phyloP scores from a whole-genome alignment of 1,140 invertebrate species.

The Saccostrea cuccullata region DNA sequence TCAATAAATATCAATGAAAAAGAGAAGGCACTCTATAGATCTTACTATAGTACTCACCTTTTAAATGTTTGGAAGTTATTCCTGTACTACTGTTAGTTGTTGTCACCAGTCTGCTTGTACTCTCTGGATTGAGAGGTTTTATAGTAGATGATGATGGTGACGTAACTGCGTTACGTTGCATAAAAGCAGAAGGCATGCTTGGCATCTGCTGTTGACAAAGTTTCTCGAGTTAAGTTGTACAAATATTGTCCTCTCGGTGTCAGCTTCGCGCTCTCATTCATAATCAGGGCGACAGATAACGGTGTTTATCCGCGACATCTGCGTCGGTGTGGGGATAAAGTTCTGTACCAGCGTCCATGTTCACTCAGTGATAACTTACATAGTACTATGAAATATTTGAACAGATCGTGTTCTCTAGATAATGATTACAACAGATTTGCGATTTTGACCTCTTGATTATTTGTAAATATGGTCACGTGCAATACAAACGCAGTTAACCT shows the following conservation, averaged over 20 bases:
- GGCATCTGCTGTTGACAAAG: neutral
- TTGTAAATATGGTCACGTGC: neutral
- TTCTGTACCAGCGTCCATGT: neutral
- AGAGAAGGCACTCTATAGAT: too few species aligned
- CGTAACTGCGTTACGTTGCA: neutral
- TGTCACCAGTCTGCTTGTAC: neutral
- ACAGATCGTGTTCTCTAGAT: neutral
- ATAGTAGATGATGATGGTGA: conserved; percentile 5
- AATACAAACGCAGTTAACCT: neutral
- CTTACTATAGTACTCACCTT: too few species aligned
- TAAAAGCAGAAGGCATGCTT: neutral
- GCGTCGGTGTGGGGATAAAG: conserved; percentile 10
- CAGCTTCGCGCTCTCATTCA: neutral
- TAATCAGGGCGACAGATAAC: conserved; percentile 11
- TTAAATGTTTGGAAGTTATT: too few species aligned
- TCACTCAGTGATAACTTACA: neutral
- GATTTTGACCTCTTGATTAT: neutral
- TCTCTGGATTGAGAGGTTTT: neutral
- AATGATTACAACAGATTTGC: neutral
- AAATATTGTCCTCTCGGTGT: conserved; percentile 2
- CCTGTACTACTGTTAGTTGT: neutral
- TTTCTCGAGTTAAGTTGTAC: neutral
- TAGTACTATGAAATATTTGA: neutral
- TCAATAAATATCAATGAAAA: too few species aligned
- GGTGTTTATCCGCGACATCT: conserved; percentile 17